Base-by-base conservation (phyloP, 2,888 invertebrate species). In the Mimumesa dahlbomi region DNA sequence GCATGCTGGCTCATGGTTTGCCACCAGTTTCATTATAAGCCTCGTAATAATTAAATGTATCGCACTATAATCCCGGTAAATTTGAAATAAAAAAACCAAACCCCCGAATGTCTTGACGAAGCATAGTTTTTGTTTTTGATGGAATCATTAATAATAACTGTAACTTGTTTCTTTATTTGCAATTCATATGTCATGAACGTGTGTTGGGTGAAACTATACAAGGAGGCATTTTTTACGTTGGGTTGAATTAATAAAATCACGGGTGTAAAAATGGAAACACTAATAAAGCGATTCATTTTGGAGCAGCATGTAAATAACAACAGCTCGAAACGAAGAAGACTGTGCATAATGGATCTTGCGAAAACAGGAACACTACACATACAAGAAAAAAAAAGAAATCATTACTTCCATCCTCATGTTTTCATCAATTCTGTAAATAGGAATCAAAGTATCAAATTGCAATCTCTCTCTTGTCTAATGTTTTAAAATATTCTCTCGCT, bases 261-360 rank as follows among this genome's bases (percentile, higher is more conserved):
- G 77, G 84, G 79, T 84, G 81, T 84, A 82, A 74, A 82, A 83
- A 85, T 67, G 72, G 69, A 75, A 74, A 52, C 56, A 84, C 78
- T 83, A 86, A 84, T 84, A 77, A 72, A 70, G 67, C 61, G 58
- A 69, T 66, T 82, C 73, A 75, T 77, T 76, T 82, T 86, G 86
- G 87, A 86, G 79, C 82, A 86, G 89, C 89, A 89, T 89, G 89
- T 88, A 85, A 87, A 88, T 89, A 88, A 88, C 86, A 84, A 84
- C 74, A 79, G 73, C 74, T 62, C 54, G 46, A 58, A 75, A 42
- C 53, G 54, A 69, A 45, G 72, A 67, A 79, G 81, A 83, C 78
- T 85, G 82, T 76, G 81, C 80, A 71, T 57, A 62, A 53, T n/a
- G n/a, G n/a, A n/a, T n/a, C n/a, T n/a, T n/a, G n/a, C n/a, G n/a